Conservation (phyloP, 2,797 vertebrate genomes). For the Parauchenoglanis punctatus region DNA sequence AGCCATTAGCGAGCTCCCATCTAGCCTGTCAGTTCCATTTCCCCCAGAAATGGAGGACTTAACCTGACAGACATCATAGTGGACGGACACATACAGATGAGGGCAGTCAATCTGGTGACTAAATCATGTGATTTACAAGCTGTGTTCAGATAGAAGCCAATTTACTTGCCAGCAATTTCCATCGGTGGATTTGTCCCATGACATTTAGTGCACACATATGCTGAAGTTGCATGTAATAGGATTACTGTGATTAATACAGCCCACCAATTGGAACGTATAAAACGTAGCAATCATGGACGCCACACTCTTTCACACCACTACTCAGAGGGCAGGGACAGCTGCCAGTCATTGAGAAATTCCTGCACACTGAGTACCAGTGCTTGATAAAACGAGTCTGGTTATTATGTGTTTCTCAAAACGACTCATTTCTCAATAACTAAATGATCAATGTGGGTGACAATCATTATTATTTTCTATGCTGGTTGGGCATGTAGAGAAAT, state of each 20-base stretch:
- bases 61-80: slow-evolving; percentile 33
- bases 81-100: slow-evolving; percentile 16
- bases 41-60: slow-evolving; percentile 6
- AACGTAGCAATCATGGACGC: slow-evolving; percentile 63
- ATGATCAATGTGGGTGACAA: slow-evolving; percentile 17
- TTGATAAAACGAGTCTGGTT: background rate
- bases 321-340: slow-evolving; percentile 29
- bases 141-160: slow-evolving; percentile 55
- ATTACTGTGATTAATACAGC: slow-evolving; percentile 74
- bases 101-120: slow-evolving; percentile 45
- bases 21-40: slow-evolving; percentile 8
- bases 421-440: slow-evolving; percentile 6
- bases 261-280: slow-evolving; percentile 68
- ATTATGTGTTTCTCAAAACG: slow-evolving; percentile 10
- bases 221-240: slow-evolving; percentile 72
- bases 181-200: slow-evolving; percentile 46
- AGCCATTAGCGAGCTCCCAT: slow-evolving; percentile 24
- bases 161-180: slow-evolving; percentile 52
- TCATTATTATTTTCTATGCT: slow-evolving; percentile 13
- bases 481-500: background rate
- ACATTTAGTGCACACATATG: slow-evolving; percentile 56
- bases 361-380: background rate
- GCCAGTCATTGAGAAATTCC: slow-evolving; percentile 41
- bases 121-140: slow-evolving; percentile 46
- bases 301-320: slow-evolving; percentile 21